Percentiles rank a stretch among this genome's conserved stretches.
These are phyloP conservation scores for Pristionchus arcanus DNA, from an alignment of 2,888 invertebrate genomes.

Conservation along the genomic window DNA sequence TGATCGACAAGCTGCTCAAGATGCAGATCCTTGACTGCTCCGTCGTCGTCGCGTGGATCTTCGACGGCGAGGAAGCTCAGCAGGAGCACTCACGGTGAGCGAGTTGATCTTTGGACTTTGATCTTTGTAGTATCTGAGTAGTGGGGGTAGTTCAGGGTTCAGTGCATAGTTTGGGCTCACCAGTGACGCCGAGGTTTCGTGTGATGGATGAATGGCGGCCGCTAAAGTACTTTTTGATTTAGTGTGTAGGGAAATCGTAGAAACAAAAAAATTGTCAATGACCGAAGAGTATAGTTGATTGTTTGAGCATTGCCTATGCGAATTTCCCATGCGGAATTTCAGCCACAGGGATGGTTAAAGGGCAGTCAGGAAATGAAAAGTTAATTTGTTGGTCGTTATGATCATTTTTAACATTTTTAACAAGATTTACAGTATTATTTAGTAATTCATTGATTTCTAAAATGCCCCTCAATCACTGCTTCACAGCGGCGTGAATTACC, in stretches of 20 bases:
- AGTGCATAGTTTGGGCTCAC: not conserved
- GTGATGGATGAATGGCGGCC: not conserved
- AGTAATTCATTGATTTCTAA: no score
- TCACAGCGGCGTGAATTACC: not conserved
- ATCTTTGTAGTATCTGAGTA: not conserved
- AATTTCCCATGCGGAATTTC: no score
- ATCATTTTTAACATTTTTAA: no score
- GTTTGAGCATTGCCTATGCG: no score
- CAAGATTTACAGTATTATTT: no score
- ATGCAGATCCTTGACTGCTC: constrained; percentile 97
- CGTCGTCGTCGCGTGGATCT: constrained; percentile 93
- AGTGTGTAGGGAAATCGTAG: no score
- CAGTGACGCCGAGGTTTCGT: not conserved
- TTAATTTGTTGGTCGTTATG: no score
- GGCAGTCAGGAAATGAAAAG: no score
- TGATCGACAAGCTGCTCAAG: constrained; percentile 97
- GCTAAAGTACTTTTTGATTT: not conserved
- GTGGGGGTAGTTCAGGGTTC: not conserved
- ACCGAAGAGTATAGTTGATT: no score
- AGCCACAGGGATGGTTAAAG: no score
- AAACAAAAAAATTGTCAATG: no score
- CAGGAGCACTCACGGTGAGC: constrained; percentile 11
- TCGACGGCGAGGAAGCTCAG: constrained; percentile 69
- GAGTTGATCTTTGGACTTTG: constrained; percentile 4
- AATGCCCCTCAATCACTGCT: not conserved